These are phyloP conservation scores for Paragorgia papillata DNA, from an alignment of 92 coral and sea anemone species.

Conservation along the genomic window DNA sequence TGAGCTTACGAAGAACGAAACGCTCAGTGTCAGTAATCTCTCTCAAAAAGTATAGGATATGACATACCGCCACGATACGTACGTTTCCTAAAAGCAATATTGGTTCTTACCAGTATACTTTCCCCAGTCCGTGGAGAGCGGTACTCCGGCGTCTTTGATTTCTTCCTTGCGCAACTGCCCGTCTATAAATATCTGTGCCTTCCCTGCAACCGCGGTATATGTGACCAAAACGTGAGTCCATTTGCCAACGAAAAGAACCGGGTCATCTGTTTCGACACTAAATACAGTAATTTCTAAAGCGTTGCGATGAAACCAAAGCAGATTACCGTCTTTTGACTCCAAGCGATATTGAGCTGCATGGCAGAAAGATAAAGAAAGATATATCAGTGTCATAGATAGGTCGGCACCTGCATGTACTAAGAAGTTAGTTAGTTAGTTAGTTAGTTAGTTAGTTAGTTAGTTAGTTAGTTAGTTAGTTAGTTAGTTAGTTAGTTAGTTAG, in stretches of 20 bases:
- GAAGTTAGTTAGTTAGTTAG: no score
- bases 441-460: no score
- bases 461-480: no score
- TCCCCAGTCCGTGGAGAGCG: constrained; percentile 91
- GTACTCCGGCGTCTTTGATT: constrained; percentile 84
- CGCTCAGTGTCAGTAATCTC: no score
- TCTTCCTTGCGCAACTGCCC: constrained; percentile 82
- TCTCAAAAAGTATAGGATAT: no score
- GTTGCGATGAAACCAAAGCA: constrained; percentile 96
- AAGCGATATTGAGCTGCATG: constrained; percentile 76
- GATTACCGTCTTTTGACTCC: constrained; percentile 74
- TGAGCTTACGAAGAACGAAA: no score
- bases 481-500: no score
- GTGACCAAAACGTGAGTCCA: constrained; percentile 86
- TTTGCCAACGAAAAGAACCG: constrained; percentile 65
- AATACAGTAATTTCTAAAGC: constrained; percentile 86
- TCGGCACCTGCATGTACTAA: no score
- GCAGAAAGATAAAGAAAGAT: not conserved
- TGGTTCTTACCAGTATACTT: constrained; percentile 85
- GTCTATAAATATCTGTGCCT: constrained; percentile 74
- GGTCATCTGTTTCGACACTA: constrained; percentile 75
- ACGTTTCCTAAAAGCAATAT: no score
- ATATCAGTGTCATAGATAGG: no score
- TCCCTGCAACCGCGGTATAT: constrained; percentile 85
- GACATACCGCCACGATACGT: no score